Conservation (phyloP, 1,140 invertebrate genomes). For the Euwallacea similis region DNA sequence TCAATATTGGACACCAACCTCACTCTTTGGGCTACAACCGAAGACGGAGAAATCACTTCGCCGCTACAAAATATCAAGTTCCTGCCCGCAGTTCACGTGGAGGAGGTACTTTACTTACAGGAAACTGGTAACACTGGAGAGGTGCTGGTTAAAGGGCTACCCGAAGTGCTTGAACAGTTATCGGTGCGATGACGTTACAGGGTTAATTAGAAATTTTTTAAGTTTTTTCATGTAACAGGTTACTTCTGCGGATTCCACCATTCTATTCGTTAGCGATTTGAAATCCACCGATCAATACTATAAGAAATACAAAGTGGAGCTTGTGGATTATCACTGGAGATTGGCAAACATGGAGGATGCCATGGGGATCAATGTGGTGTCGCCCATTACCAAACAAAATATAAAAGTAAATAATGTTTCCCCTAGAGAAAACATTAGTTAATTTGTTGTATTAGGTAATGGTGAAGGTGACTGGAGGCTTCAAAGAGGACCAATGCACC, state of each 20-base stretch:
- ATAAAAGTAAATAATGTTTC: conserved; percentile 38
- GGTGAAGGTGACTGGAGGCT: conserved; percentile 41
- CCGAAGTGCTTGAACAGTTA: conserved; percentile 44
- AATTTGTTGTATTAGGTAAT: conserved; percentile 41
- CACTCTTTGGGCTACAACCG: conserved; percentile 41
- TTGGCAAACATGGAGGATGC: conserved; percentile 46
- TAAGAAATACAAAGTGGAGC: conserved; percentile 42
- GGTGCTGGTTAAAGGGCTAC: conserved; percentile 43
- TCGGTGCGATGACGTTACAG: conserved; percentile 32
- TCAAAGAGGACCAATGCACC: conserved; percentile 34
- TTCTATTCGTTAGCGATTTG: conserved; percentile 41
- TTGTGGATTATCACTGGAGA: conserved; percentile 51
- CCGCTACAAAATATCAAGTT: conserved; percentile 44
- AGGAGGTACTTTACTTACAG: conserved; percentile 36
- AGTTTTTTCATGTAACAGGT: conserved; percentile 39
- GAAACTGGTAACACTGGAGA: conserved; percentile 39
- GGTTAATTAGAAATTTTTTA: background rate
- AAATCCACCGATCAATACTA: conserved; percentile 30
- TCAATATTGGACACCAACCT: conserved; percentile 43
- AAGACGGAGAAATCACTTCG: conserved; percentile 43
- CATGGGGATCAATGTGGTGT: conserved; percentile 45
- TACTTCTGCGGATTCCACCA: conserved; percentile 43
- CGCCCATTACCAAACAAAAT: conserved; percentile 45
- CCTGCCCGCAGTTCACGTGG: conserved; percentile 42
- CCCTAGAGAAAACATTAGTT: background rate